phyloP scores from a whole-genome alignment of 2,113 vertebrate species.

The Talpa occidentalis region DNA sequence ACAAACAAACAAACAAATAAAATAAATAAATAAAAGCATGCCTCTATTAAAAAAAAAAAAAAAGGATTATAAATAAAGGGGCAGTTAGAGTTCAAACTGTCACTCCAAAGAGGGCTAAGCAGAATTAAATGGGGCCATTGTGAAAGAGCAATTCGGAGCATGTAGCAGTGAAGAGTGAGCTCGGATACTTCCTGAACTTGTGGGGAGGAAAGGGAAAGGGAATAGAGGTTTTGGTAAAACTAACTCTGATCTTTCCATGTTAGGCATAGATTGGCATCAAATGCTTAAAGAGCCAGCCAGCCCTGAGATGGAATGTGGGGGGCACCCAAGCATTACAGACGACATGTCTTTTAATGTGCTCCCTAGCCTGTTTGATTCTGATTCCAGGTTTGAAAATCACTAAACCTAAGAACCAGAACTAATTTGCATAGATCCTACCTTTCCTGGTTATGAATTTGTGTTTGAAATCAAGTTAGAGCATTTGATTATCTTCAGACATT shows the following conservation, averaged over 20 bases:
- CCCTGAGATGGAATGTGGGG: not conserved
- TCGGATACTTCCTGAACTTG: not conserved
- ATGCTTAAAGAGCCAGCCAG: not conserved
- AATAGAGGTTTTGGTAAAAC: not conserved
- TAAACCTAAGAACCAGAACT: not conserved
- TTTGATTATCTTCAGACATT: not conserved
- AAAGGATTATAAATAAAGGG: not conserved
- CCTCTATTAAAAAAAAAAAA: too few species aligned
- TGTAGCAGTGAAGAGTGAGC: not conserved
- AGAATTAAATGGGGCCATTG: not conserved
- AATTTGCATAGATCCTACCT: not conserved
- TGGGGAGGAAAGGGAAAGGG: not conserved
- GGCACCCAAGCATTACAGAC: too few species aligned
- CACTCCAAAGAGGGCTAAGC: not conserved
- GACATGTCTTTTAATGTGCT: not conserved
- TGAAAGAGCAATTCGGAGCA: not conserved
- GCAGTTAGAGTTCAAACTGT: not conserved
- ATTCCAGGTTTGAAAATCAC: not conserved
- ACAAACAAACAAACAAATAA: too few species aligned
- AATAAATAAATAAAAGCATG: too few species aligned
- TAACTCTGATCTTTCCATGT: not conserved
- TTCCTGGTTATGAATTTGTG: not conserved
- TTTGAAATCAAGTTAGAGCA: not conserved
- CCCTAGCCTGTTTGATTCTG: not conserved
- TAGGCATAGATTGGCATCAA: not conserved